Base-by-base conservation (phyloP, 1,140 invertebrate species). In the Trichonephila inaurata region DNA sequence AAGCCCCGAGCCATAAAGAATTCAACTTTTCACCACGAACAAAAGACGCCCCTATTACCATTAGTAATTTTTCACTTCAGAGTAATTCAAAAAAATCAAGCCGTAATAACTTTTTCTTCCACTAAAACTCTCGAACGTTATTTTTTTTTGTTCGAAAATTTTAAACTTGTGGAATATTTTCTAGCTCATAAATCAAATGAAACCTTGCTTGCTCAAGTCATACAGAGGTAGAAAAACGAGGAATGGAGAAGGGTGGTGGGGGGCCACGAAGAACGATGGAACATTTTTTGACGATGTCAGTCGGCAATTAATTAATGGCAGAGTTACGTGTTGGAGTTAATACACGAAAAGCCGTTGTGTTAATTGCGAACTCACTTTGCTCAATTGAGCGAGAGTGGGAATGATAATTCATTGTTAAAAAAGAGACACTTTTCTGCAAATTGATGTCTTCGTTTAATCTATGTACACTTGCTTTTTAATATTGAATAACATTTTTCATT, bases 301-400 rank as follows among this genome's bases (percentile, higher is more conserved):
- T 4, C 16, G 72, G 33, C 83, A 85, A 85, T 85, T 85, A 85
- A 85, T 85, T 85, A 85, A 85, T 60, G 58, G 51, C 16, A 61
- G 60, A 85, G 51, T 85, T 60, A 85, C 83, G 83, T 60, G 83
- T 85, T 24, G 12, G 44, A 62, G 44, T 66, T 85, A 51, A 58
- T 85, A 16, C 86, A 85, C 19, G 86, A n/a, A 88, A 66, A 88
- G 60, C 64, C 86, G 62, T 66, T 88, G 86, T 88, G 86, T 89
- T 89, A 89, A 89, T 89, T 89, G 66, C 44, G 21, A 77, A n/a
- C 66, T 58, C 88, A 77, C 88, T 89, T 60, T 77, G 88, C 21
- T 89, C 88, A 69, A 89, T 77, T 89, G 88, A 60, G 88, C 66
- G 69, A 28, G 19, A 89, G 40, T 8, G 51, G 64, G 24, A 51